Evolutionary conservation across 2,797 vertebrate genomes (phyloP).

Genomic region (Champsocephalus esox): DNA sequence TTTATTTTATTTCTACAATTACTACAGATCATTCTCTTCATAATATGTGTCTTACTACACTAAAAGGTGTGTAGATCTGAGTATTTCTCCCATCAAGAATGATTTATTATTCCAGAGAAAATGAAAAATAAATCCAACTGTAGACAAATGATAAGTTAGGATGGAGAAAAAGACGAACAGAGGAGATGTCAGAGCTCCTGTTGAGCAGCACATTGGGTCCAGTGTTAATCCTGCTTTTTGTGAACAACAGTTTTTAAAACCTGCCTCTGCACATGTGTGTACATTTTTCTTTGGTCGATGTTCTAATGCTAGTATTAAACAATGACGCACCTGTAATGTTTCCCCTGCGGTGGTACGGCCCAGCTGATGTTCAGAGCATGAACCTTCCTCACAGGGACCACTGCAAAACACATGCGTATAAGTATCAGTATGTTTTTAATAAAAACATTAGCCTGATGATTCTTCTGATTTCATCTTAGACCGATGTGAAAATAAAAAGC

Average conservation of each 20-base stretch:
- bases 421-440: background rate
- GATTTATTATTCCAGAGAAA: background rate
- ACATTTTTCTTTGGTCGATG: background rate
- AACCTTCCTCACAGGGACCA: constrained; percentile 95
- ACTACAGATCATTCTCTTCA: too few relatives aligned
- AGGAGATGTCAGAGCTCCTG: background rate
- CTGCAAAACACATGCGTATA: constrained; percentile 73
- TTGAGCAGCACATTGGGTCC: background rate
- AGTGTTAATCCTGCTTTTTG: background rate
- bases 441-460: background rate
- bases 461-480: background rate
- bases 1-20: too few relatives aligned
- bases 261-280: background rate
- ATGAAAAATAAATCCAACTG: background rate
- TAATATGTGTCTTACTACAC: too few relatives aligned
- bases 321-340: constrained; percentile 90
- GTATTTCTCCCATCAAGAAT: too few relatives aligned
- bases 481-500: too few relatives aligned
- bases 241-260: background rate
- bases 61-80: too few relatives aligned
- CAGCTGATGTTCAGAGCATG: constrained; percentile 95
- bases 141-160: background rate
- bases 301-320: background rate
- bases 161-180: background rate
- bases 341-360: constrained; percentile 93